Percentiles rank a stretch among this genome's conserved stretches.
phyloP scores from a whole-genome alignment of 2,113 vertebrate species.

The Conger conger region DNA sequence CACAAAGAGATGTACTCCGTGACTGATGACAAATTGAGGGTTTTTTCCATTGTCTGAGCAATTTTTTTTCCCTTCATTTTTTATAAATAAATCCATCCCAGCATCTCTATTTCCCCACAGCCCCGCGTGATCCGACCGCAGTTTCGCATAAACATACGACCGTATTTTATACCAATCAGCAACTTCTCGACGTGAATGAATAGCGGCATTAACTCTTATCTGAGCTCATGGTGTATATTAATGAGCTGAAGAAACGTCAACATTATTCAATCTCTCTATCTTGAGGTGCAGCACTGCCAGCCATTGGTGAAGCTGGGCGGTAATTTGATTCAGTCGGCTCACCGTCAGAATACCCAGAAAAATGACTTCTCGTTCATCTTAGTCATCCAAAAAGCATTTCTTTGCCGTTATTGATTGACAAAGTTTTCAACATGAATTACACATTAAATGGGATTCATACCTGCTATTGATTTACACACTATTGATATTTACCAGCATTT shows the following conservation, averaged over 20 bases:
- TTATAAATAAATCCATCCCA: constrained; percentile 59
- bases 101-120: constrained; percentile 32
- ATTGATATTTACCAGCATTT: constrained; percentile 33
- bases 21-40: constrained; percentile 70
- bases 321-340: constrained; percentile 26
- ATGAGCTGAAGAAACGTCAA: background rate
- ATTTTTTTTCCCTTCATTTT: constrained; percentile 22
- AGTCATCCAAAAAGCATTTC: constrained; percentile 51
- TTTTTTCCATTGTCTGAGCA: constrained; percentile 54
- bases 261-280: background rate
- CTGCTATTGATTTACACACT: constrained; percentile 57
- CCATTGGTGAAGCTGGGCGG: too few relatives aligned
- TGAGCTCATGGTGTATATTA: background rate
- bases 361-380: constrained; percentile 44
- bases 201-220: background rate
- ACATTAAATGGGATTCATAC: constrained; percentile 59
- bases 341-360: background rate
- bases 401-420: constrained; percentile 43
- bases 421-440: constrained; percentile 66
- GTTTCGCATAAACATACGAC: constrained; percentile 45
- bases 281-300: background rate
- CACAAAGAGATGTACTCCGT: constrained; percentile 60
- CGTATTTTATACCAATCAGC: constrained; percentile 32
- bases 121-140: constrained; percentile 43
- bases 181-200: constrained; percentile 34